Evolutionary conservation across 2,797 vertebrate genomes (phyloP), one percentile per base, ranked within the genome.

Genomic region (Peromyscus melanophrys): DNA sequence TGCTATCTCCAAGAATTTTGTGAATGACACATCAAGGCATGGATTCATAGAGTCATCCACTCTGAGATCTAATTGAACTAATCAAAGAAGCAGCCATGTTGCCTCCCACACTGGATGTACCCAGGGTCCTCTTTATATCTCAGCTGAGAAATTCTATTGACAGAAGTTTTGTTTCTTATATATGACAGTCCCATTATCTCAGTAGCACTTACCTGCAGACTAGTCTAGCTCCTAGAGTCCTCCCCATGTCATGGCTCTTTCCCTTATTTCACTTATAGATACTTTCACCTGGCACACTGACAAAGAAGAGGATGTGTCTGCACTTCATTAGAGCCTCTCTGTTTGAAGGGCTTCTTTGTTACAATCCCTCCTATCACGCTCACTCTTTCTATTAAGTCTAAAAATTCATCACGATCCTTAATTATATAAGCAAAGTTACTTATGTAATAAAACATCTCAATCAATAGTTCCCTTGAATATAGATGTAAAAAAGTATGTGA

Each of bases 161-260:
- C 7, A 96, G 63, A 84, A 49, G 55, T 92, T 46, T 52, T 4
- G 49, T 85, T 43, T 31, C 27, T 84, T 34, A 1, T 46, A 3
- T 14, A 31, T 34, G 0, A 23, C 6, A 19, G 27, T 12, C 14
- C 8, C 16, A 31, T 9, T 84, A 1, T 67, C 19, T 25, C 31
- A 16, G 43, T 14, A 49, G 31, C 29, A 0, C 25, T 89, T 77
- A 55, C 1, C 34, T 89, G 34, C 29, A 82, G 16, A 84, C 8
- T 21, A 6, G 21, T 23, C 83, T 4, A 6, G 23, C 0, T 67
- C 5, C 8, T 6, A 63, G 29, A 4, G 13, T 7, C 16, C 0
- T 17, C 6, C 34, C 21, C 3, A 7, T 8, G 3, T 2, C 17
- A 14, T 0, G 11, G 10, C 3, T 49, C 19, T 14, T 49, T 23